Base-by-base conservation (phyloP, 2,888 invertebrate genomes). In the Hetaerina titia region DNA sequence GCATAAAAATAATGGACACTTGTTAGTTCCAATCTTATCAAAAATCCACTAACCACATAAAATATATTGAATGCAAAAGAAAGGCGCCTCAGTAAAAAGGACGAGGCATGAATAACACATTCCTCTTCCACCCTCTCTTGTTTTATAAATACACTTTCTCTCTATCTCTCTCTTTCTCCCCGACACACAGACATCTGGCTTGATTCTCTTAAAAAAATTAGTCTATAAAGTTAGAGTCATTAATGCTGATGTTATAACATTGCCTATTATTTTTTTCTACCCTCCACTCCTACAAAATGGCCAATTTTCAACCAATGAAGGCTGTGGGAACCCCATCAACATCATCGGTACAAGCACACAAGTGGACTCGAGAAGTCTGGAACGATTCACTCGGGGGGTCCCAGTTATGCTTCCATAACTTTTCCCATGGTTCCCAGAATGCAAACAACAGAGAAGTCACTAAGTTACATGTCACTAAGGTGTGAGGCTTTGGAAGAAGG, bases 31-130 rank as follows among this genome's bases (percentile, higher is more conserved):
- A 90, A 45, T 90, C 90, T 64, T 90, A 92, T 92, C 92, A 92
- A 92, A 92, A 90, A 92, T 69, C 92, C 92, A 90, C 90, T 64
- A 90, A 90, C 90, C 90, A 92, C 92, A 90, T 90, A 92, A 92
- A 74, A 69, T 92, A 92, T 92, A 81, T 25, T 81, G 92, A 92
- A 64, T 89, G 92, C 92, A 92, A 25, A 92, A 92, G 92, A 92
- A 92, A 92, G 69, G 92, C 56, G 69, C 69, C 69, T 74, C 92
- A 45, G 45, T 88, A 19, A 56, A 45, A 56, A 88, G 90, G 90
- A 90, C 31, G 90, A 90, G 90, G 64, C 90, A 2, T 64, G 19
- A 90, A 60, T 64, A 64, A 31, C 15, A 63, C 69, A 22, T 2
- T 45, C 45, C 69, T 69, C 69, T n/a, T n/a, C n/a, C 69, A 60